These are phyloP conservation scores for Crypturellus undulatus DNA, from an alignment of 2,113 vertebrate genomes.

Conservation along the genomic window DNA sequence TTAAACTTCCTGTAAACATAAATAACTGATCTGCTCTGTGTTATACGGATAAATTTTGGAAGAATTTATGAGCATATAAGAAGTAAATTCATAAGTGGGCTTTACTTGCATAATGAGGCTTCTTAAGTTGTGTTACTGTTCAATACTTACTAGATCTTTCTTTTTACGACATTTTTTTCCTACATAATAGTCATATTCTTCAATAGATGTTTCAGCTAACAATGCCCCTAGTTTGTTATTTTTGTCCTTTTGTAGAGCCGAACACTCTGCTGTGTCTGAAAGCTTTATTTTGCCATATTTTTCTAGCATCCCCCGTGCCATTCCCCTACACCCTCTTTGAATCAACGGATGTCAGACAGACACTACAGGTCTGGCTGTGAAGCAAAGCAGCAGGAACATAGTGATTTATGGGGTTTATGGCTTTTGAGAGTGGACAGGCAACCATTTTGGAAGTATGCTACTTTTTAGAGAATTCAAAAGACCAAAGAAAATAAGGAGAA, in stretches of 20 bases:
- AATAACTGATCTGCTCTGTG: neutral
- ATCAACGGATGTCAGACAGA: neutral
- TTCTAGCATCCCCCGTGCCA: neutral
- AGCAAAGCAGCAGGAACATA: neutral
- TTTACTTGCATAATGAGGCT: neutral
- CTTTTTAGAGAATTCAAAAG: neutral
- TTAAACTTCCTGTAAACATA: neutral
- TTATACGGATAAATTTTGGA: neutral
- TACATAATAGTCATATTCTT: neutral
- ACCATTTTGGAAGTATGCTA: neutral
- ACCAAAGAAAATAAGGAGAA: neutral
- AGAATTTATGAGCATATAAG: neutral
- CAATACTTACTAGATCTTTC: neutral
- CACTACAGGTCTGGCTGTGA: accelerated
- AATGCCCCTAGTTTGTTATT: neutral
- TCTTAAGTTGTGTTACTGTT: neutral
- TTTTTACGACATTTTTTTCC: neutral
- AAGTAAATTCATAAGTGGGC: neutral
- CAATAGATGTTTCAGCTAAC: neutral
- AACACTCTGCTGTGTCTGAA: neutral
- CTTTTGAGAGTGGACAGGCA: neutral
- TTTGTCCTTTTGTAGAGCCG: neutral
- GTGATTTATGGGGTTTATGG: neutral
- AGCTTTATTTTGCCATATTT: neutral
- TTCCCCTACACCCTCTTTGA: neutral